Evolutionary conservation across 2,113 vertebrate genomes (phyloP).

Genomic region (Antigone vipio): DNA sequence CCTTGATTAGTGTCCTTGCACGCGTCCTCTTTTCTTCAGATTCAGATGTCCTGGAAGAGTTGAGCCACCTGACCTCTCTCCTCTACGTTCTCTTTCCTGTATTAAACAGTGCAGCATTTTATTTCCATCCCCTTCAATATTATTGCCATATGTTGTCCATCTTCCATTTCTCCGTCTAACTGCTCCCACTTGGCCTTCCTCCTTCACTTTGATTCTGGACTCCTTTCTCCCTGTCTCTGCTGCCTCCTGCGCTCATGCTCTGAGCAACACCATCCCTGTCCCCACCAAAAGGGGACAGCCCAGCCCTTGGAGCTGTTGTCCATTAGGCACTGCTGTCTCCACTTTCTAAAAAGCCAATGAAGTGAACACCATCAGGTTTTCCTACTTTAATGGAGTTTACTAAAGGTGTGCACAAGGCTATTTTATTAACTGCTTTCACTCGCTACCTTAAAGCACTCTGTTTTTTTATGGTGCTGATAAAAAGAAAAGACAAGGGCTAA

Average conservation of each 20-base stretch:
- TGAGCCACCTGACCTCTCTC: not conserved
- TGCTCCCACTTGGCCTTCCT: not conserved
- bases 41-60: not conserved
- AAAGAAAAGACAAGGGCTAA: not conserved
- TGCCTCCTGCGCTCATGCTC: not conserved
- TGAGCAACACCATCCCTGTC: not conserved
- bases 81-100: not conserved
- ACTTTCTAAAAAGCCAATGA: not conserved
- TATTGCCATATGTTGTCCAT: not conserved
- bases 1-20: not conserved
- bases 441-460: not conserved
- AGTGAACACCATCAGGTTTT: not conserved
- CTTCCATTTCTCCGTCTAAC: not conserved
- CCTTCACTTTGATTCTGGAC: not conserved
- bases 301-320: not conserved
- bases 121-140: not conserved
- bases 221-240: not conserved
- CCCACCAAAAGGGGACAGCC: not conserved
- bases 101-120: not conserved
- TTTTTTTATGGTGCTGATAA: not conserved
- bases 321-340: not conserved
- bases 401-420: rapidly evolving
- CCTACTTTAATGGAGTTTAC: not conserved
- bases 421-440: not conserved
- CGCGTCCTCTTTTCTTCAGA: not conserved